Base-by-base conservation (phyloP, 2,888 invertebrate genomes). In the Caenorhabditis sinica region DNA sequence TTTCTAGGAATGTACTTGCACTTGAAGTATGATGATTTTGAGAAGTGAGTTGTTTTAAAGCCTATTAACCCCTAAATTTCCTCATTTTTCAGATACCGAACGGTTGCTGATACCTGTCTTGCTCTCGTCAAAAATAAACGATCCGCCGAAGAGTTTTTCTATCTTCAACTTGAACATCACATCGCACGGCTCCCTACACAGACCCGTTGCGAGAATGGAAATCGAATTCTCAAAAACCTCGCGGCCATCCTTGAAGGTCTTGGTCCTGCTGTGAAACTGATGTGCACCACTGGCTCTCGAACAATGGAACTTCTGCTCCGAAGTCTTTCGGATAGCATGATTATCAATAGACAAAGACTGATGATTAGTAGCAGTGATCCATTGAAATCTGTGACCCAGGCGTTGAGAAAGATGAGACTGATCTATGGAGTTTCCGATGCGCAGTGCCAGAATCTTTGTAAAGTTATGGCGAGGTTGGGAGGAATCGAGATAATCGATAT, bases 291-390 rank as follows among this genome's bases (percentile, higher is more conserved):
- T 43, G 74, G 68, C n/a, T 81, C 82, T 1, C 23, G 17, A 11
- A 82, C 65, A 17, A 83, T 83, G 20, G 83, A 77, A 51, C 13
- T 45, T 9, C 23, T 77, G 5, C 36, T 77, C 6, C 43, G 66
- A 51, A 43, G 68, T 30, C 30, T 83, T 5, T 51, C 69, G 0
- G 83, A 83, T 53, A 56, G 74, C 20, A 43, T 83, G 13, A 36
- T 65, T 11, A 80, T 83, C 43, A 56, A 83, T 17, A 33, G 30
- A 17, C 69, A 66, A 43, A 20, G 43, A 4, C 13, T 83, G 17
- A 49, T 65, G 69, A 83, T 83, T 45, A 79, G 71, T 0, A 63
- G 75, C 23, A 69, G 58, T 36, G 71, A 36, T 1, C 56, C 17
- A 13, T 61, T 5, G 58, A 56, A 17, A 33, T 40, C 20, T 2